phyloP scores from a whole-genome alignment of 1,140 invertebrate genomes.

The Drepana arcuata region DNA sequence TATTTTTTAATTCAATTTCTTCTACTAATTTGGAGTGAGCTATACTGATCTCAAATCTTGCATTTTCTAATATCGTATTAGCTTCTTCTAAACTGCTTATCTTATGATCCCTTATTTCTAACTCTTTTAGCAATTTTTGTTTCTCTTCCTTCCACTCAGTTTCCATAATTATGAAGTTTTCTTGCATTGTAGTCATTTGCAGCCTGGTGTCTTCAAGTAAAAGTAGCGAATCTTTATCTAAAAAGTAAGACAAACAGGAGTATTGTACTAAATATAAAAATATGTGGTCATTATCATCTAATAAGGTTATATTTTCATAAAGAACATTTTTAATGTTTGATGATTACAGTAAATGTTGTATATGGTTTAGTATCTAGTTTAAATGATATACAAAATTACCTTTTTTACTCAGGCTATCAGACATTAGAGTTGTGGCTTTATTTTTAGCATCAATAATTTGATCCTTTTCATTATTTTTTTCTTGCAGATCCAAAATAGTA shows the following conservation, averaged over 20 bases:
- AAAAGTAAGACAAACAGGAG: too few relatives aligned
- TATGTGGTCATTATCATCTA: too few relatives aligned
- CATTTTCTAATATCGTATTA: conserved; percentile 68
- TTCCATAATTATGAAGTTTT: conserved; percentile 82
- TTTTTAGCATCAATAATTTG: conserved; percentile 88
- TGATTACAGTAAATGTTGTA: too few relatives aligned
- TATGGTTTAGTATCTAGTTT: too few relatives aligned
- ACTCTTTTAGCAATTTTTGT: conserved; percentile 68
- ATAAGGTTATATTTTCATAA: too few relatives aligned
- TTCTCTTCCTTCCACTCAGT: conserved; percentile 80
- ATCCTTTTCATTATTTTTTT: conserved; percentile 88
- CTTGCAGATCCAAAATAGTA: conserved; percentile 79
- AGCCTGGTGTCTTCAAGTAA: conserved; percentile 84
- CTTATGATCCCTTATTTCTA: conserved; percentile 74
- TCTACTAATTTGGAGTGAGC: conserved; percentile 72
- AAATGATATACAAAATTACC: too few relatives aligned
- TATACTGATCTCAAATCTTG: conserved; percentile 73
- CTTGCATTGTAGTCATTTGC: conserved; percentile 86
- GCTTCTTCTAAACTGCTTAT: conserved; percentile 67
- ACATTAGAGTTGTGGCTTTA: conserved; percentile 84
- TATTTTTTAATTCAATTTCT: conserved; percentile 65
- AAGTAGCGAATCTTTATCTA: conserved; percentile 77
- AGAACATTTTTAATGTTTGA: too few relatives aligned
- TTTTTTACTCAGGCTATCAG: conserved; percentile 81
- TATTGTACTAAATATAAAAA: too few relatives aligned